Percentiles rank a stretch among this genome's conserved stretches.
phyloP scores from a whole-genome alignment of 2,797 vertebrate genomes.

The Yasuhikotakia modesta region DNA sequence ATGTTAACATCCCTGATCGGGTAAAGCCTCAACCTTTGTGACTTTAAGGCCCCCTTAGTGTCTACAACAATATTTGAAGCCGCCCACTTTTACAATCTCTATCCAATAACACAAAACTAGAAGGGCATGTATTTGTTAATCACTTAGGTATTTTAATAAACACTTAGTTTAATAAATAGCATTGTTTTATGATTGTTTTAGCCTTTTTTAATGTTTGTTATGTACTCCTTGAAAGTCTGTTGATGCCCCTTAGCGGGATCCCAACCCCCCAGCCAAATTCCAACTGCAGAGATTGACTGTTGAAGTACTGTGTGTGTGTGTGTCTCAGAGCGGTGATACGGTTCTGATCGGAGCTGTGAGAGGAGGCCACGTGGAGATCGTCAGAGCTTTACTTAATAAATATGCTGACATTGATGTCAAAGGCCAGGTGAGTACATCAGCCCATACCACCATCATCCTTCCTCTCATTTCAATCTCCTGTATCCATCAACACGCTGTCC shows the following conservation, averaged over 20 bases:
- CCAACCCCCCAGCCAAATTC: too few relatives aligned
- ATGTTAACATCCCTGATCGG: constrained; percentile 95
- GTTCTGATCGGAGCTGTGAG: constrained; percentile 95
- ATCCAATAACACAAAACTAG: too few relatives aligned
- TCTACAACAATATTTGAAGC: too few relatives aligned
- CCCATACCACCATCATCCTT: neutral
- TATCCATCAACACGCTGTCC: constrained; percentile 22
- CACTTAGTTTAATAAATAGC: too few relatives aligned
- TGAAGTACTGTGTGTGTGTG: neutral
- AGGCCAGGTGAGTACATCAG: constrained; percentile 81
- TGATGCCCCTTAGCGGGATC: too few relatives aligned
- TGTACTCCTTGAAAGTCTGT: too few relatives aligned
- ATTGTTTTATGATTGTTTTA: too few relatives aligned
- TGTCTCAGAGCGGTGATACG: constrained; percentile 90
- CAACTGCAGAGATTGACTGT: neutral
- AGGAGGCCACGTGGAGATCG: constrained; percentile 97
- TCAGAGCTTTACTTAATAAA: constrained; percentile 92
- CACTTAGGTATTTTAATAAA: too few relatives aligned
- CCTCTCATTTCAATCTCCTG: constrained; percentile 21
- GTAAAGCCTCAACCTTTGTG: constrained; percentile 68
- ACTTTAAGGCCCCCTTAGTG: too few relatives aligned
- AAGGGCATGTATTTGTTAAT: too few relatives aligned
- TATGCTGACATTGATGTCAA: constrained; percentile 98
- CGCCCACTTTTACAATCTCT: too few relatives aligned
- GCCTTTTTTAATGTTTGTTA: too few relatives aligned